phyloP scores from a whole-genome alignment of 2,113 vertebrate genomes.

The Sturnira hondurensis region DNA sequence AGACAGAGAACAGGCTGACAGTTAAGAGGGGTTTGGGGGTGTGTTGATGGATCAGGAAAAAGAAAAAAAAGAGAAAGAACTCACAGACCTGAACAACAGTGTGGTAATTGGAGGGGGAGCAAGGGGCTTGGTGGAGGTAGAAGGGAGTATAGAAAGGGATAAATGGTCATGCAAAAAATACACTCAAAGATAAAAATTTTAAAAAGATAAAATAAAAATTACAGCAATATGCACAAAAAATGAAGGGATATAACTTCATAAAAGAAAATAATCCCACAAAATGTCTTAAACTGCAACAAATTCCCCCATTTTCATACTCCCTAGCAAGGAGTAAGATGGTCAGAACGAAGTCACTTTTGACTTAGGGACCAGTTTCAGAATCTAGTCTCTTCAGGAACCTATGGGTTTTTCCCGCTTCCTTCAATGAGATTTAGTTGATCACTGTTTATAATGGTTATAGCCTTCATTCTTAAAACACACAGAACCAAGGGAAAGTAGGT shows the following conservation, averaged over 20 bases:
- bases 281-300: not conserved
- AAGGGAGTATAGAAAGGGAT: too few species aligned
- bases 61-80: too few species aligned
- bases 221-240: not conserved
- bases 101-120: too few species aligned
- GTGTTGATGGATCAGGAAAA: too few species aligned
- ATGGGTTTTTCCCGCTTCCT: not conserved
- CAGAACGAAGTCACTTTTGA: conserved; percentile 19
- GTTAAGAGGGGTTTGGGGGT: too few species aligned
- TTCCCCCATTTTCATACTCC: not conserved
- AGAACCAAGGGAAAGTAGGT: conserved; percentile 49
- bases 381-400: conserved; percentile 5
- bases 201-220: too few species aligned
- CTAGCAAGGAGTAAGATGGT: not conserved
- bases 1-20: too few species aligned
- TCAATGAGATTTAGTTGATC: conserved; percentile 40
- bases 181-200: too few species aligned
- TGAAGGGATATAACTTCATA: not conserved
- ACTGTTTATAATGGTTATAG: conserved; percentile 61
- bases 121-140: too few species aligned
- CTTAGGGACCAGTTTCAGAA: conserved; percentile 41
- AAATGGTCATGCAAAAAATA: too few species aligned
- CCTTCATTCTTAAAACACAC: conserved; percentile 48
- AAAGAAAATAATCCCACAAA: not conserved
- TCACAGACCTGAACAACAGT: too few species aligned